Conservation (phyloP, 2,888 invertebrate genomes). For the Aplocera efformata region DNA sequence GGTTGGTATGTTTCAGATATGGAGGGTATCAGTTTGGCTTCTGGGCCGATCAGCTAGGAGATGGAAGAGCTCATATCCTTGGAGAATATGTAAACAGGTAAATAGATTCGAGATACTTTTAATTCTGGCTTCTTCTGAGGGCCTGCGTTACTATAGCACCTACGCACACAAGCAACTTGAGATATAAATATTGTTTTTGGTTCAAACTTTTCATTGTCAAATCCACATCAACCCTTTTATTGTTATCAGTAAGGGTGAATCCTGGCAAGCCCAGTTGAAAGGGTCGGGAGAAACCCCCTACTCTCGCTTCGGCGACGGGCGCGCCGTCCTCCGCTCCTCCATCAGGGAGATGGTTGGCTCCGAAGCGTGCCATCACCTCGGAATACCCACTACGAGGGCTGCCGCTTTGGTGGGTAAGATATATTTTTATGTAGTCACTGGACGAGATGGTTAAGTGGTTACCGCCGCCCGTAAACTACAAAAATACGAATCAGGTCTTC, state of each 20-base stretch:
- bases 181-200: not conserved
- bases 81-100: slow-evolving; percentile 77
- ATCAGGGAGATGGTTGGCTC: slow-evolving; percentile 84
- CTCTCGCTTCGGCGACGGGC: slow-evolving; percentile 83
- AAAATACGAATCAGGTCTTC: too few relatives aligned
- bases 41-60: slow-evolving; percentile 85
- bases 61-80: slow-evolving; percentile 79
- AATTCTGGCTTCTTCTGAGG: too few relatives aligned
- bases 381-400: slow-evolving; percentile 67
- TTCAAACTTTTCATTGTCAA: too few relatives aligned
- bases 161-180: too few relatives aligned
- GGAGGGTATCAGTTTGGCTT: slow-evolving; percentile 85
- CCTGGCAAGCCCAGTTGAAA: slow-evolving; percentile 84
- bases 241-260: slow-evolving; percentile 75
- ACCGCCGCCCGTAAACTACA: too few relatives aligned
- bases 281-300: slow-evolving; percentile 84
- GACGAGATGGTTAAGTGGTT: too few relatives aligned
- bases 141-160: too few relatives aligned
- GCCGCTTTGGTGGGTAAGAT: slow-evolving; percentile 77
- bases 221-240: too few relatives aligned
- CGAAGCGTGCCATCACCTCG: slow-evolving; percentile 73
- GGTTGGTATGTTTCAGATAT: slow-evolving; percentile 56
- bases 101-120: not conserved
- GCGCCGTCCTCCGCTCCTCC: slow-evolving; percentile 84
- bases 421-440: not conserved